Conservation (phyloP, 2,797 vertebrate species). For the Acanthiza pusilla region DNA sequence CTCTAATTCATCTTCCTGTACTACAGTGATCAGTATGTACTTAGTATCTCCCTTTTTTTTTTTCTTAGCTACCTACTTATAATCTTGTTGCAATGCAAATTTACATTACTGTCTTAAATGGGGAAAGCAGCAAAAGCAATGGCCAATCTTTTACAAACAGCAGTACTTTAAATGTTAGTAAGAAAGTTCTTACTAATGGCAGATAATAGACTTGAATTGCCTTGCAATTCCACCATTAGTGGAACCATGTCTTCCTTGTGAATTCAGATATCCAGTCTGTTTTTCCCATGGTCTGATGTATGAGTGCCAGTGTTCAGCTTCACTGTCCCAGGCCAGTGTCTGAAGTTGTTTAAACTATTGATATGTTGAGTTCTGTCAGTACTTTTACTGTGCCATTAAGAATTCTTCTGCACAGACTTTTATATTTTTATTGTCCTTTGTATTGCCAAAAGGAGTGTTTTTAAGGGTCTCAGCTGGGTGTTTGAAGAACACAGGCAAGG, state of each 20-base stretch:
- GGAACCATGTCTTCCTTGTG: neutral
- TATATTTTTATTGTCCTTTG: neutral
- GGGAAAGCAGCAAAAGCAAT: neutral
- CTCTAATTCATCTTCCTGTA: neutral
- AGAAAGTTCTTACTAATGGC: neutral
- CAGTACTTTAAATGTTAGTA: neutral
- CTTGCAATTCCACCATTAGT: neutral
- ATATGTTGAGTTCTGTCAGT: neutral
- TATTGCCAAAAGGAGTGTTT: neutral
- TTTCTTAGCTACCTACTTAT: neutral
- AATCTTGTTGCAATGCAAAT: neutral
- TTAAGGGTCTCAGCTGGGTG: accelerated
- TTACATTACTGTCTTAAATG: neutral
- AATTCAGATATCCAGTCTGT: neutral
- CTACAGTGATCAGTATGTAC: neutral
- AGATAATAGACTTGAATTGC: neutral
- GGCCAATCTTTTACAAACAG: neutral
- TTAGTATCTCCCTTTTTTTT: too few species aligned
- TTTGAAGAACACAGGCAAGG: neutral
- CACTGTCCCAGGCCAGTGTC: neutral
- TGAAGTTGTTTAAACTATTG: neutral
- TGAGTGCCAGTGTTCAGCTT: neutral
- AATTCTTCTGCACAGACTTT: neutral
- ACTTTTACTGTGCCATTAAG: neutral
- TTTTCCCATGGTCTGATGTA: neutral